phyloP scores from a whole-genome alignment of 2,888 invertebrate genomes.

The Tachystola acroxantha region DNA sequence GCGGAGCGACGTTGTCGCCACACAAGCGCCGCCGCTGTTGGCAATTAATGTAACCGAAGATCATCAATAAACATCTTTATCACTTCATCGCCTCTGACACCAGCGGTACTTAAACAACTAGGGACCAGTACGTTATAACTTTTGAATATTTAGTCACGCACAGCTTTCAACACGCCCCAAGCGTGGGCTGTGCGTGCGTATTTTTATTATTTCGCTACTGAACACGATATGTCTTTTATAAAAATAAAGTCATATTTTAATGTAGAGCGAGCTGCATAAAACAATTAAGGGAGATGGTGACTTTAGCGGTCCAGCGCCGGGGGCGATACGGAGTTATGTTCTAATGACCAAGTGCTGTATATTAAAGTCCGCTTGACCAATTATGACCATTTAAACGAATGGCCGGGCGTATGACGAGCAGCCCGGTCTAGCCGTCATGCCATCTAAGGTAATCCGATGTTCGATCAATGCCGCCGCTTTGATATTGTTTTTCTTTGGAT shows the following conservation, averaged over 20 bases:
- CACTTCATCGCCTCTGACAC: conserved; percentile 70
- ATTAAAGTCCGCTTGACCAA: conserved; percentile 57
- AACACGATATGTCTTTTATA: conserved; percentile 27
- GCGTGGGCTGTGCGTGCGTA: conserved; percentile 19
- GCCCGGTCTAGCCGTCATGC: conserved; percentile 51
- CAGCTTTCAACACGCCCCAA: conserved; percentile 44
- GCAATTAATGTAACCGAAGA: conserved; percentile 74
- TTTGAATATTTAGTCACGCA: conserved; percentile 69
- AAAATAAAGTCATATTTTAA: conserved; percentile 17
- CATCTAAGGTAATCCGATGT: conserved; percentile 65
- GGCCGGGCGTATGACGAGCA: conserved; percentile 53
- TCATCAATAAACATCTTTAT: conserved; percentile 77
- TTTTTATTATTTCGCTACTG: conserved; percentile 34
- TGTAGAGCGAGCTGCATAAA: conserved; percentile 20
- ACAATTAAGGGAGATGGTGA: conserved; percentile 21
- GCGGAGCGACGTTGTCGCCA: conserved; percentile 49
- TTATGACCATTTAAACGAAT: conserved; percentile 70
- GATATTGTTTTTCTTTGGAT: conserved; percentile 56
- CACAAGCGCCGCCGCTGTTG: conserved; percentile 68
- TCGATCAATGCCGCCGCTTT: conserved; percentile 54
- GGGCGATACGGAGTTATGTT: conserved; percentile 31
- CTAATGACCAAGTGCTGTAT: conserved; percentile 55
- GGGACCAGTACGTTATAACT: conserved; percentile 52
- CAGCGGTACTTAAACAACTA: conserved; percentile 57
- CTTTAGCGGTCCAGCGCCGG: conserved; percentile 11